Evolutionary conservation across 1,140 invertebrate genomes (phyloP).

Genomic region (Drosophila pectinifera): DNA sequence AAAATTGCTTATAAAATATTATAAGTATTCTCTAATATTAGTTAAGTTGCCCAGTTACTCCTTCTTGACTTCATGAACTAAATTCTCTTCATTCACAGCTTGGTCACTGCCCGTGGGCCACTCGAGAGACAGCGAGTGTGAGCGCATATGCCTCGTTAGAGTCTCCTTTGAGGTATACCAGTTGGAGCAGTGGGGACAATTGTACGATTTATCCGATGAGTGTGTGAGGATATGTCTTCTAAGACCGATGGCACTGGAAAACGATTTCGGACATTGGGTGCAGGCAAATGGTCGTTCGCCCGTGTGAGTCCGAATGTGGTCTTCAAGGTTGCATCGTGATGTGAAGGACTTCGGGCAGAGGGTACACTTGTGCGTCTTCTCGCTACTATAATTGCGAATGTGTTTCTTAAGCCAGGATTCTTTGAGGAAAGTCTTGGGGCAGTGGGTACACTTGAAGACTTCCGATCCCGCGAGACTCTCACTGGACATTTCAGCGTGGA

Average conservation of each 20-base stretch:
- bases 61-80: not conserved
- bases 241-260: not conserved
- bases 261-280: conserved; percentile 1
- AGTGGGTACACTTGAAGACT: conserved; percentile 2
- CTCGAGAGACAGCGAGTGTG: not conserved
- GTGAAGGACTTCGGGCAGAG: conserved; percentile 7
- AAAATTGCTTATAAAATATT: not conserved
- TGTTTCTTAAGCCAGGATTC: conserved; percentile 13
- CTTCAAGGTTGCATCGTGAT: conserved; percentile 5
- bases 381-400: conserved; percentile 11
- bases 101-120: not conserved
- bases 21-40: not conserved
- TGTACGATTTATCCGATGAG: not conserved
- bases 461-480: not conserved
- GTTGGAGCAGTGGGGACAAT: conserved; percentile 5
- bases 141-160: not conserved
- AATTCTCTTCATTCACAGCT: not conserved
- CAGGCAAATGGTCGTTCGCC: conserved; percentile 8
- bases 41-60: not conserved
- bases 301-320: conserved; percentile 14
- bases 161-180: not conserved
- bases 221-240: not conserved
- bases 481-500: not conserved
- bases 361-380: conserved; percentile 5
- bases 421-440: conserved; percentile 3